phyloP scores from a whole-genome alignment of 2,888 invertebrate genomes.

The Volucella inflata region DNA sequence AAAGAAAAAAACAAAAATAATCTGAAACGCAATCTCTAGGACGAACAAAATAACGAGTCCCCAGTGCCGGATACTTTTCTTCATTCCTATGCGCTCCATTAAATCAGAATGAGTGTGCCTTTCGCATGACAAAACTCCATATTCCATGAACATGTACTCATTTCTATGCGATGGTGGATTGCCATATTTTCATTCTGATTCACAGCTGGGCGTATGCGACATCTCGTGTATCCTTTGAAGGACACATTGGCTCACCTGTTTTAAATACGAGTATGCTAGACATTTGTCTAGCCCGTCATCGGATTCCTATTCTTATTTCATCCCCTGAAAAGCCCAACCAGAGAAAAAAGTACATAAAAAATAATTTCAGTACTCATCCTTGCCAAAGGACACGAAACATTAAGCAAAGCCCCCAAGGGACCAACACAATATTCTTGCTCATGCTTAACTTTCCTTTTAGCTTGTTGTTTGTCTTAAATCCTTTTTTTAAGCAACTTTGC shows the following conservation, averaged over 20 bases:
- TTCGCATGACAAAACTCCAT: conserved; percentile 35
- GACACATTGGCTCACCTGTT: conserved; percentile 28
- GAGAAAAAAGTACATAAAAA: background rate
- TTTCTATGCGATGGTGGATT: too few relatives aligned
- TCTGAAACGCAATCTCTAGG: background rate
- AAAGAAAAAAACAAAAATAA: background rate
- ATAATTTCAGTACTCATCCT: background rate
- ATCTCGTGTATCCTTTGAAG: conserved; percentile 2
- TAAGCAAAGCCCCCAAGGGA: conserved; percentile 56
- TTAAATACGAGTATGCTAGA: conserved; percentile 21
- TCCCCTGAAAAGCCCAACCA: conserved; percentile 10
- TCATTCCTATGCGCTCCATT: conserved; percentile 35
- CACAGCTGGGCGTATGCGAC: background rate
- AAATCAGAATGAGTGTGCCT: conserved; percentile 62
- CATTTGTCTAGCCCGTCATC: conserved; percentile 22
- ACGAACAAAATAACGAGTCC: background rate
- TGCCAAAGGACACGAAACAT: conserved; percentile 44
- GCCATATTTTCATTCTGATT: background rate
- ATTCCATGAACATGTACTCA: background rate
- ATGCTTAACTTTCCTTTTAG: conserved; percentile 51
- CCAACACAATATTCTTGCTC: conserved; percentile 58
- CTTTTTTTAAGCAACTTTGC: conserved; percentile 24
- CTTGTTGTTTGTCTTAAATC: conserved; percentile 43
- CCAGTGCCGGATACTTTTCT: conserved; percentile 31
- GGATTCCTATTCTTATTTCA: background rate